These are phyloP conservation scores for Alces alces DNA, from an alignment of 2,113 vertebrate genomes.

Conservation along the genomic window DNA sequence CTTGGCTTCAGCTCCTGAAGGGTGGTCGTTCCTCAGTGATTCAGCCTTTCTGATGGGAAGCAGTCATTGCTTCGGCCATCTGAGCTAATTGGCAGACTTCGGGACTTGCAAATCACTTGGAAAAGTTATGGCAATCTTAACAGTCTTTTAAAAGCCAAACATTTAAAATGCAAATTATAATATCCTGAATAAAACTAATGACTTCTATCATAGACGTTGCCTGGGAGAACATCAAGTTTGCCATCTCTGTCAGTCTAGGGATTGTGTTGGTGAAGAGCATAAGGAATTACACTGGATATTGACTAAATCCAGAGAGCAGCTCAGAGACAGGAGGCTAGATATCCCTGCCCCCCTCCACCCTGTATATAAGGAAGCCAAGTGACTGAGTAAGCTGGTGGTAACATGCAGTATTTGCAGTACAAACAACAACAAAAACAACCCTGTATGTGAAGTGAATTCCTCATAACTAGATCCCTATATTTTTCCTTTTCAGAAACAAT, in stretches of 20 bases:
- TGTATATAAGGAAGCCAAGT: not conserved
- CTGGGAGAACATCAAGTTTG: not conserved
- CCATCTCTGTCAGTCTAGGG: not conserved
- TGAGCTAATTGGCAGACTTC: constrained; percentile 17
- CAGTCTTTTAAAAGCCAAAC: not conserved
- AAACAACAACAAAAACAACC: too few relatives aligned
- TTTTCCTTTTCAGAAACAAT: not conserved
- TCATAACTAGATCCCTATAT: not conserved
- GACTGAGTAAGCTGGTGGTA: not conserved
- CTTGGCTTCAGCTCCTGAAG: not conserved
- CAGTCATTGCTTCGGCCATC: not conserved
- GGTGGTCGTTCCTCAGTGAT: not conserved
- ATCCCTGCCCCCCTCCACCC: not conserved
- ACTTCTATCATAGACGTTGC: not conserved
- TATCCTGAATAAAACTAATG: not conserved
- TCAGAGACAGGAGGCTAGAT: not conserved
- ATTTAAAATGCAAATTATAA: constrained; percentile 27
- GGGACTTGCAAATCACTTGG: not conserved
- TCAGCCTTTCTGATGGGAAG: not conserved
- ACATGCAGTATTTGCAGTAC: not conserved
- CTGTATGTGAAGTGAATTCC: not conserved
- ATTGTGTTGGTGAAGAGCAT: not conserved
- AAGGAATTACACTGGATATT: not conserved
- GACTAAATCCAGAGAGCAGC: not conserved
- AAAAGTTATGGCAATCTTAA: not conserved